Evolutionary conservation across 2,113 vertebrate genomes (phyloP).

Genomic region (Acinonyx jubatus): DNA sequence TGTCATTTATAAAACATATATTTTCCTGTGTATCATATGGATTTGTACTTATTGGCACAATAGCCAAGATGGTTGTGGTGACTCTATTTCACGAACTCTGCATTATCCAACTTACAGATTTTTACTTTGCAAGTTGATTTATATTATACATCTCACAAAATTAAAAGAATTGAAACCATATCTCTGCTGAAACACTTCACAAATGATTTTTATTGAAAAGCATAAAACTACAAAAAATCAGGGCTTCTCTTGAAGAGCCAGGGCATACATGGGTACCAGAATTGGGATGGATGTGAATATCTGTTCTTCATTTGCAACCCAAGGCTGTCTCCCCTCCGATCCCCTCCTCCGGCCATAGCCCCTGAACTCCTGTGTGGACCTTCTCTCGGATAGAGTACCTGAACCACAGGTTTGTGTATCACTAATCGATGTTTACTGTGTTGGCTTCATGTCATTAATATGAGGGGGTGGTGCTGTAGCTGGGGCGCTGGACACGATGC

Average conservation of each 20-base stretch:
- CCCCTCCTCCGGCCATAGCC: background rate
- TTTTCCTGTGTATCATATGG: background rate
- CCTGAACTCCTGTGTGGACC: background rate
- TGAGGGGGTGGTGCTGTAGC: background rate
- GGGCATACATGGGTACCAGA: background rate
- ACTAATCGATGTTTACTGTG: slow-evolving; percentile 17
- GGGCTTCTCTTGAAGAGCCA: background rate
- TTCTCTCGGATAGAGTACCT: background rate
- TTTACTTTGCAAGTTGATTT: background rate
- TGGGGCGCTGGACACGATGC: background rate
- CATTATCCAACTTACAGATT: background rate
- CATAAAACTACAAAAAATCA: background rate
- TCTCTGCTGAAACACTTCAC: background rate
- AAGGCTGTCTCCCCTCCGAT: background rate
- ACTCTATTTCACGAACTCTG: background rate
- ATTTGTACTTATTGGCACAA: background rate
- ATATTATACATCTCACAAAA: background rate
- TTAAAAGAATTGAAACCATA: background rate
- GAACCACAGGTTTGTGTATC: background rate
- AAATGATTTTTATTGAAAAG: background rate
- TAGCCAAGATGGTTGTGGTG: background rate
- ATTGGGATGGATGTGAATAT: background rate
- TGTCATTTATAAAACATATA: background rate
- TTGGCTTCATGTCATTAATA: background rate
- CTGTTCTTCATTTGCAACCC: background rate